Evolutionary conservation across 2,113 vertebrate genomes (phyloP), one percentile per base, ranked within the genome.

Genomic region (Pogonocichla stellata): DNA sequence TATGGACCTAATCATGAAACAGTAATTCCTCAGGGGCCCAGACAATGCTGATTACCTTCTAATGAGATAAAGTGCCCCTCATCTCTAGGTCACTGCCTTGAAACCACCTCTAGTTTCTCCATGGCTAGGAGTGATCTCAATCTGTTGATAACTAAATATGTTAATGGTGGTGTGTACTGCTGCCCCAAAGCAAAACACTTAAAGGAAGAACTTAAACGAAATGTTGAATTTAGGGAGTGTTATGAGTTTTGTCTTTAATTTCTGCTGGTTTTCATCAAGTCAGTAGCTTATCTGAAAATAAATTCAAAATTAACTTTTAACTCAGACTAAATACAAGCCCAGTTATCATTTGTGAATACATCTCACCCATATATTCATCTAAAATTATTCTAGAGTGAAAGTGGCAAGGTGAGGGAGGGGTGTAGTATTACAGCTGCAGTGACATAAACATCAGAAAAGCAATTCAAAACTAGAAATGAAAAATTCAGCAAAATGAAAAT

Each of bases 31-130:
- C 28, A n/a, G 62, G 36, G 90, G 29, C 38, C 28, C 67, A 93
- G 74, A 42, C 34, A 88, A 7, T 42, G 64, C 69, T 96, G 81
- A 88, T 93, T 95, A 53, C 26, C 54, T 88, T 86, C 66, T 90
- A 92, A 95, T 78, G 74, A 91, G 56, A 77, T 71, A 80, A 92
- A 83, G 42, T 36, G 43, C 24, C 18, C 83, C 66, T 82, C 50
- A 23, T 94, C 42, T 88, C 69, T 36, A 80, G 57, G 85, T 36
- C 81, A 69, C 22, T 93, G 70, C 16, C 66, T 91, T 54, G 58
- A 92, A 92, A 94, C 29, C 6, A 31, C n/a, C 25, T 80, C 79
- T 71, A 53, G 36, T 24, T 93, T 51, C 26, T 77, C 62, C 61
- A 34, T 54, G 51, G 42, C 33, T 83, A 48, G n/a, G 40, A 88